Base-by-base conservation (phyloP, 2,888 invertebrate species). In the Diogma glabrata region DNA sequence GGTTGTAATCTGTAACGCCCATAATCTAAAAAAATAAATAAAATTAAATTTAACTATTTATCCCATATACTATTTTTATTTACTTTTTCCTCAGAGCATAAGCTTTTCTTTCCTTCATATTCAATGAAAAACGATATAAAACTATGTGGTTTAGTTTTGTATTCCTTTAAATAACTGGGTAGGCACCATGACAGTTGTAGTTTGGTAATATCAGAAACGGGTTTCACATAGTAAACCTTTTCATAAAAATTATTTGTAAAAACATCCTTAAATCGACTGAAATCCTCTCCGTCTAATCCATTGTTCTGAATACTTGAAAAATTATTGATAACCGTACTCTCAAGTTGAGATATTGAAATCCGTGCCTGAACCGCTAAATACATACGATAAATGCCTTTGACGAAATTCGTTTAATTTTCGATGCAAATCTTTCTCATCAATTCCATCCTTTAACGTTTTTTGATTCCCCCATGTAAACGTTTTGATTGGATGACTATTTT, bases 381-480 rank as follows among this genome's bases (percentile, higher is more conserved):
- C 91, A 94, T 93, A 57, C 87, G 77, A 61, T 92, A 93, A 94
- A 65, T 90, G 84, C 19, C 81, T 72, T 60, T 76, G 73, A 30
- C 87, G 73, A 61, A 90, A 92, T 52, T 83, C 77, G 58, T 87
- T 84, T 6, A 90, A 75, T 3, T 78, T 74, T 23, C 75, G 65
- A 60, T 90, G 79, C 3, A 93, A 69, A 33, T 73, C 74, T 33
- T 82, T 80, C 56, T 86, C 84, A 10, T 76, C 68, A 17, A 84
- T 74, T 55, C 76, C 74, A 12, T 86, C 84, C 36, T 76, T 75
- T 9, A 91, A 69, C 0, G 88, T 87, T 56, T 76, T 72, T 51
- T 83, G 69, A 71, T 89, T 89, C 57, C 93, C 94, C 88, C 91
- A 91, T 12, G 83, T 75, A 67, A 94, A 94, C 43, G 83, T 84